phyloP scores from a whole-genome alignment of 1,140 invertebrate species.

The Cydia splendana region DNA sequence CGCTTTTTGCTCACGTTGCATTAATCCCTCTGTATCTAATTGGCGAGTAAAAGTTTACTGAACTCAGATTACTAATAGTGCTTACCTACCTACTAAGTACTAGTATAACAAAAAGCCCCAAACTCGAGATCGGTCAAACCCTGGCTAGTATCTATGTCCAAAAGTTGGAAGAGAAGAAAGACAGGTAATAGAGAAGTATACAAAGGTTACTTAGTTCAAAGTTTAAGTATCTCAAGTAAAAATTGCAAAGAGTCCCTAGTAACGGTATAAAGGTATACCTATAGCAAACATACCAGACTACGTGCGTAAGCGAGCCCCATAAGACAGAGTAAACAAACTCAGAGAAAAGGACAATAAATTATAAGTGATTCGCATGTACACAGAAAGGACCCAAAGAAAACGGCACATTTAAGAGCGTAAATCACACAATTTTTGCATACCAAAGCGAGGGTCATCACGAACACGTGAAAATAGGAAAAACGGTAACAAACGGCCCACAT shows the following conservation, averaged over 20 bases:
- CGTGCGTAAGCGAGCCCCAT: not conserved
- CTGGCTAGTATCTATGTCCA: too few species aligned
- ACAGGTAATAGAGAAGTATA: too few species aligned
- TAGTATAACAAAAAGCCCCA: too few species aligned
- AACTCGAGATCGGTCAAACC: too few species aligned
- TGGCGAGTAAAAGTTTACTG: not conserved
- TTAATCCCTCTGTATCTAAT: not conserved
- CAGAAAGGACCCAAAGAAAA: constrained; percentile 26
- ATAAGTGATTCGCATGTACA: constrained; percentile 28
- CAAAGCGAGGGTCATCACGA: constrained; percentile 21
- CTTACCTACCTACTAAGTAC: too few species aligned
- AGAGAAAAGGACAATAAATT: constrained; percentile 9
- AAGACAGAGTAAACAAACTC: constrained; percentile 12
- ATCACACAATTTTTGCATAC: constrained; percentile 32
- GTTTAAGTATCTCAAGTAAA: too few species aligned
- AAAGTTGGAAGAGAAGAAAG: too few species aligned
- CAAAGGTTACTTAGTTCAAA: too few species aligned
- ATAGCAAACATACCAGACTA: too few species aligned
- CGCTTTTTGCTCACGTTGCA: constrained; percentile 16
- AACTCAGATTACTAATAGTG: not conserved
- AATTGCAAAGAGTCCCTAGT: too few species aligned
- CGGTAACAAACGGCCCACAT: constrained; percentile 73
- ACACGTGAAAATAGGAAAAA: constrained; percentile 45
- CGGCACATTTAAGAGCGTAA: constrained; percentile 30
- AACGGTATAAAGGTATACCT: too few species aligned